phyloP scores from a whole-genome alignment of 2,113 vertebrate species.

The Cryptomyrus ogoouensis region DNA sequence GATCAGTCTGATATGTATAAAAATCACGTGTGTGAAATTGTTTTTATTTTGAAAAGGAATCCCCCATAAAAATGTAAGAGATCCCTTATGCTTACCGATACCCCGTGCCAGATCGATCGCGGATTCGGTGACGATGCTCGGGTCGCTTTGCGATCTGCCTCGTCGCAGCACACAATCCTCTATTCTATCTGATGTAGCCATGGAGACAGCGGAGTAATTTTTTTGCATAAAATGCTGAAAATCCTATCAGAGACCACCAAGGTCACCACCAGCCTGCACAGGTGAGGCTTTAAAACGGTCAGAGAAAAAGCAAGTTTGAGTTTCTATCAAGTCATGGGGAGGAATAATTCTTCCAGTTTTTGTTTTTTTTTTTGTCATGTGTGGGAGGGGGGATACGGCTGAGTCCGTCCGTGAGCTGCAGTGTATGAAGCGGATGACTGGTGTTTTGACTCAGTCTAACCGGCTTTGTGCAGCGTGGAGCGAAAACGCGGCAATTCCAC shows the following conservation, averaged over 20 bases:
- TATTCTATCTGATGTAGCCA: slow-evolving; percentile 84
- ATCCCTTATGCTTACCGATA: slow-evolving; percentile 65
- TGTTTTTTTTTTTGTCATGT: slow-evolving; percentile 10
- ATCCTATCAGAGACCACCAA: slow-evolving; percentile 63
- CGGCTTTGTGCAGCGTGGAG: neutral
- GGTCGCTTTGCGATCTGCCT: slow-evolving; percentile 94
- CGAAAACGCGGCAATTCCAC: neutral
- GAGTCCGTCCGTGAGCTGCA: slow-evolving; percentile 34
- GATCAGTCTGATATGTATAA: neutral
- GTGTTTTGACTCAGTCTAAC: neutral
- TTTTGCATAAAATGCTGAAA: slow-evolving; percentile 58
- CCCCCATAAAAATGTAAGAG: slow-evolving; percentile 27
- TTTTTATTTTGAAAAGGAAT: slow-evolving; percentile 19
- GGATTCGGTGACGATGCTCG: slow-evolving; percentile 82
- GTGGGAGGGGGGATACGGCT: slow-evolving; percentile 31
- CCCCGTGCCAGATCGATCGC: slow-evolving; percentile 64
- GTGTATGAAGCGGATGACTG: neutral
- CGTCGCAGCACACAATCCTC: slow-evolving; percentile 80
- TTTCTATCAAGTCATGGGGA: slow-evolving; percentile 60
- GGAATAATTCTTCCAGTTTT: slow-evolving; percentile 37
- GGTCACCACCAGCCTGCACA: slow-evolving; percentile 63
- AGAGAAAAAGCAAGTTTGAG: slow-evolving; percentile 59
- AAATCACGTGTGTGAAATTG: slow-evolving; percentile 16
- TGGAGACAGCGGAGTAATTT: slow-evolving; percentile 63
- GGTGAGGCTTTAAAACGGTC: slow-evolving; percentile 54